Conservation (phyloP, 2,888 invertebrate species). For the Mesorhabditis sp. region DNA sequence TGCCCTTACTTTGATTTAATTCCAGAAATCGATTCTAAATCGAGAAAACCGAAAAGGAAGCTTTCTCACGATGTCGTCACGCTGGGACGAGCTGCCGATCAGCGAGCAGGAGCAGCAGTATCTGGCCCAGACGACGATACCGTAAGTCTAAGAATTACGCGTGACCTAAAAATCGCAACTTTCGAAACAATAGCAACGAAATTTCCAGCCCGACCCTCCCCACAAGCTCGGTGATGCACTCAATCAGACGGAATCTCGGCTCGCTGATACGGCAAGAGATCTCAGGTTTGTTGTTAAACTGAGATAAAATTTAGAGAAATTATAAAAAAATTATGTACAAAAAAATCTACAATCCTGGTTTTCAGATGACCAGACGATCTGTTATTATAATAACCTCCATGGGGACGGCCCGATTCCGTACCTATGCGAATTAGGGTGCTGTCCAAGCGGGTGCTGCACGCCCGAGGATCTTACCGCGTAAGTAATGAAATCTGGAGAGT, state of each 20-base stretch:
- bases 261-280: slow-evolving; percentile 45
- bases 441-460: slow-evolving; percentile 47
- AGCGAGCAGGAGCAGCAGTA: slow-evolving; percentile 49
- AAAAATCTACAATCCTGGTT: no score
- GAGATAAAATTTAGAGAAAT: neutral
- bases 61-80: slow-evolving; percentile 15
- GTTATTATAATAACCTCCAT: slow-evolving; percentile 40
- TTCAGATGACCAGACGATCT: slow-evolving; percentile 31
- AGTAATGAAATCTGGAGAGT: neutral
- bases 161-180: slow-evolving; percentile 1
- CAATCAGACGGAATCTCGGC: slow-evolving; percentile 31
- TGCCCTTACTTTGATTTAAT: neutral
- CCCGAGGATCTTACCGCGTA: slow-evolving; percentile 43
- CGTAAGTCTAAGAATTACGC: slow-evolving; percentile 10
- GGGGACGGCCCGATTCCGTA: slow-evolving; percentile 43
- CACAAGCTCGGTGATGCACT: slow-evolving; percentile 7
- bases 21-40: neutral
- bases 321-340: no score
- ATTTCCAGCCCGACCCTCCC: neutral
- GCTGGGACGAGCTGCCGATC: slow-evolving; percentile 46
- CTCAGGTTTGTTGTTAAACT: slow-evolving; percentile 22
- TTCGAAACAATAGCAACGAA: slow-evolving; percentile 4
- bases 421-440: slow-evolving; percentile 49
- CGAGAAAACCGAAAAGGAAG: neutral
- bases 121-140: slow-evolving; percentile 32